Evolutionary conservation across 92 coral and sea anemone species (phyloP), one percentile per base, ranked within the genome.

Genomic region (Porites rus): DNA sequence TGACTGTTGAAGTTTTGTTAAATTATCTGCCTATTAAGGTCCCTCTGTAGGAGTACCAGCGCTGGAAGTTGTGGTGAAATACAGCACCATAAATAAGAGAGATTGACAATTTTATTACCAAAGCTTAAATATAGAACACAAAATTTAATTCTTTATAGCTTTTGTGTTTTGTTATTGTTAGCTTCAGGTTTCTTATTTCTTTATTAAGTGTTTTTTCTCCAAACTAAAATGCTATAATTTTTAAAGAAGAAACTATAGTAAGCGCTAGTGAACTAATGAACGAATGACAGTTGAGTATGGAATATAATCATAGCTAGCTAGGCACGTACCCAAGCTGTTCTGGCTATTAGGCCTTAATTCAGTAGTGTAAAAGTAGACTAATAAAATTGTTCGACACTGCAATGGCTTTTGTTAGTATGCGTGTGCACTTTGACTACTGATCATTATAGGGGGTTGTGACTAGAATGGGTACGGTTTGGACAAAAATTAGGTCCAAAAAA

Each of bases 241-340:
- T 25, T 28, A 76, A 18, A 59, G 70, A 77, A 77, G 70, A 61
- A 25, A 17, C 62, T 60, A 8, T 9, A 18, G 21, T 20, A 31
- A 74, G 22, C 51, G 31, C 38, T 22, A 74, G 46, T 25, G 63
- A 53, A 16, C 20, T 61, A 51, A 31, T 51, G 61, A 56, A 61
- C 10, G 63, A 19, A 51, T 51, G 21, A 31, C 12, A 74, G 19
- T 74, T 18, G 25, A 74, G 21, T 16, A 21, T 19, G 21, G 78
- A 51, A 74, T 62, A 62, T 74, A 74, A 24, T 52, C 63, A 4
- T 74, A 74, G 77, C 77, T 74, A 51, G 77, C 61, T 61, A 24
- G 31, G 31, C 31, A 28, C 31, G 31, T 28, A 28, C 31, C 31
- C 31, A 28, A 28, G 4, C 31, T 28, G 31, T 38, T 38, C 46